Conservation (phyloP, 2,797 vertebrate species). For the Selene dorsalis region DNA sequence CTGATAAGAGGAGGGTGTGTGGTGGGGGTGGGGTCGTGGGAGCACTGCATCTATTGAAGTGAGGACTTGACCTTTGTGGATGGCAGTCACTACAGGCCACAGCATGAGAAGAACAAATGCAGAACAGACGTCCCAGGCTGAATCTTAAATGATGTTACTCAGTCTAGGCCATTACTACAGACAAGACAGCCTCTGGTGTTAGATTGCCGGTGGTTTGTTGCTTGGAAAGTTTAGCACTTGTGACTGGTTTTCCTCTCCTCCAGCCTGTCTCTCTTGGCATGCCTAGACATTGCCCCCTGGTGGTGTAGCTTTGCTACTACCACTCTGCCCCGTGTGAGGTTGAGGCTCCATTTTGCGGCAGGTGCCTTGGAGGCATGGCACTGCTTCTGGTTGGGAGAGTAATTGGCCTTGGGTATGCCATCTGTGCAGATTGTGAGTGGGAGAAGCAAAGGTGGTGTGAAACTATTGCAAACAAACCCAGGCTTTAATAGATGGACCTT, state of each 20-base stretch:
- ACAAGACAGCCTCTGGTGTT: not conserved
- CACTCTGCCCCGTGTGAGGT: not conserved
- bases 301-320: conserved; percentile 4
- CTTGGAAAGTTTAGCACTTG: not conserved
- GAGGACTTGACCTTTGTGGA: conserved; percentile 54
- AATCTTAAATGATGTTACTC: not conserved
- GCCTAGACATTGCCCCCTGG: conserved; percentile 53
- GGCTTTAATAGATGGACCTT: not conserved
- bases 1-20: conserved; percentile 18
- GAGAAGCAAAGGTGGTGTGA: conserved; percentile 11
- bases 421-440: conserved; percentile 26
- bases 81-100: conserved; percentile 19
- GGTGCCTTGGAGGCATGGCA: conserved; percentile 12
- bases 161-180: not conserved
- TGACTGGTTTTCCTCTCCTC: not conserved
- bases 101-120: not conserved
- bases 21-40: not conserved
- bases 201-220: not conserved
- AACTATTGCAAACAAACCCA: not conserved
- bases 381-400: conserved; percentile 6
- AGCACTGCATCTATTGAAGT: conserved; percentile 31
- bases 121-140: not conserved
- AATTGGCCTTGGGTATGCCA: conserved; percentile 12
- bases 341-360: not conserved
- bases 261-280: not conserved